Evolutionary conservation across 1,140 invertebrate species (phyloP), one percentile per base, ranked within the genome.

Genomic region (Tenebrio molitor): DNA sequence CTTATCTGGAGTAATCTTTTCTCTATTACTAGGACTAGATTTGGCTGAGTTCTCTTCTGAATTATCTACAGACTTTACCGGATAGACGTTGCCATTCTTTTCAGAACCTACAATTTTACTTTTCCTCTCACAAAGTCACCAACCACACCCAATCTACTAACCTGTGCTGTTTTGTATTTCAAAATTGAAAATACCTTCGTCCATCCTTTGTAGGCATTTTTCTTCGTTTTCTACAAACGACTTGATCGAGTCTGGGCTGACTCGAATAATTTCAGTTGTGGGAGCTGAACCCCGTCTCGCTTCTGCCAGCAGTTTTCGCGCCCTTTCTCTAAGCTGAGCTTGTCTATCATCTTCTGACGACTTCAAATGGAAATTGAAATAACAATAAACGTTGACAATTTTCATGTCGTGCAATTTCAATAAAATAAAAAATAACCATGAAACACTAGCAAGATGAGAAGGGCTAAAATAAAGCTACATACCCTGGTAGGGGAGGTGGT

Each of bases 261-360:
- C 44, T 36, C 74, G 74, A 14, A 78, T 78, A 41, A 81, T 80
- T 71, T 82, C 79, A 12, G 77, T 80, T 12, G 76, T 74, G 25
- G 79, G 75, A n/a, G 74, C 73, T 0, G 79, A 81, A 36, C 89
- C 87, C 85, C 89, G 88, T 78, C 94, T 88, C 0, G 95, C 94
- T 80, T 97, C 95, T 0, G 94, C 94, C 71, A 98, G 97, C 36
- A 98, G 84, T 79, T 91, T 89, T 74, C 95, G 88, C 42, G 96
- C 96, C 80, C 96, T 87, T 84, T 97, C 95, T 17, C 93, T 85
- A 46, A 98, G 83, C 74, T 92, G 90, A 69, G 91, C 90, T 78
- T 97, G 95, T 74, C 95, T 88, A 76, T 96, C 94, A 72, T 95
- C 92, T 81, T 97, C 90, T 72, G 85, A 88, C 86, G 90, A 81